phyloP scores from a whole-genome alignment of 2,888 invertebrate genomes.

The Melikaiella ostensackeni region DNA sequence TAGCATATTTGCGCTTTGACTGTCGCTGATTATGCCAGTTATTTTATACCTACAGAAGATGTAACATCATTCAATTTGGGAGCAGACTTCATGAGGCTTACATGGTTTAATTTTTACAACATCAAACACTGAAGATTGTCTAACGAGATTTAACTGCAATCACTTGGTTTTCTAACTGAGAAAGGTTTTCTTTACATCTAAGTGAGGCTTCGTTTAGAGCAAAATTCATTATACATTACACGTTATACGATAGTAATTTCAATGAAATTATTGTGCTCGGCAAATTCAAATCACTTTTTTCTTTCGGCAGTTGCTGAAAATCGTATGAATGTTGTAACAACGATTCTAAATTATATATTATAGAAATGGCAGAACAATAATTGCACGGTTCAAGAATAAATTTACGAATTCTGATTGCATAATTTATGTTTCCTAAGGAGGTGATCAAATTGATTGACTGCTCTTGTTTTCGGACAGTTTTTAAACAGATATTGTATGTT shows the following conservation, averaged over 20 bases:
- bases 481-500: neutral
- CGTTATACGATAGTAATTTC: neutral
- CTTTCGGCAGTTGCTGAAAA: neutral
- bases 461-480: neutral
- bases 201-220: conserved; percentile 3
- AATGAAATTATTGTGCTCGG: neutral
- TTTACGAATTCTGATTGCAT: neutral
- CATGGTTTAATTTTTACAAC: conserved; percentile 53
- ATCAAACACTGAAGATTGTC: conserved; percentile 60
- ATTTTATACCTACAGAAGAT: conserved; percentile 6
- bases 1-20: conserved; percentile 61
- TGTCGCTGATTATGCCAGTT: conserved; percentile 31
- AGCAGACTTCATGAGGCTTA: conserved; percentile 76
- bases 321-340: neutral
- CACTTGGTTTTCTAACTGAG: conserved; percentile 8
- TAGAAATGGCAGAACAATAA: neutral
- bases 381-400: neutral
- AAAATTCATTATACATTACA: neutral
- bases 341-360: neutral
- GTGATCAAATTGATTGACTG: neutral
- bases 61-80: conserved; percentile 70
- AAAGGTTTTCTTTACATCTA: conserved; percentile 10
- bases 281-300: neutral
- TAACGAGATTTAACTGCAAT: conserved; percentile 77
- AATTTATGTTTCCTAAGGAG: neutral